Evolutionary conservation across 2,888 invertebrate genomes (phyloP), one percentile per base, ranked within the genome.

Genomic region (Abrostola triplasia): DNA sequence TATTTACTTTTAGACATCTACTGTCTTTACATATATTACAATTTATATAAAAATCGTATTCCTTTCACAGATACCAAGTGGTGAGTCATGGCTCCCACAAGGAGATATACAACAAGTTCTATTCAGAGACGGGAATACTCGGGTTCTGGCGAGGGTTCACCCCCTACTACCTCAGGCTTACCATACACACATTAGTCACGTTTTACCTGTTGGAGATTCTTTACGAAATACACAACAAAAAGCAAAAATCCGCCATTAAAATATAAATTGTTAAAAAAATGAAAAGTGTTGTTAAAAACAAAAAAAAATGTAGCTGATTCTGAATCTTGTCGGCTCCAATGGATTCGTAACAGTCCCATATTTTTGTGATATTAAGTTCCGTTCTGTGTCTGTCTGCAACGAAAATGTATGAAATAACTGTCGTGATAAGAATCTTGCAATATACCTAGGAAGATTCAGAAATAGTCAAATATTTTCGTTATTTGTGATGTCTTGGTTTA

Each of bases 61-160:
- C 13, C 12, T 49, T 5, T 81, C 80, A 9, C 62, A 89, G 89
- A 64, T 88, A 84, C 52, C 89, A 89, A 80, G 80, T 81, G 7
- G 68, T 74, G 9, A 77, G 65, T 36, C 73, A 73, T 5, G 70
- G 63, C 0, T 57, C 72, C 35, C 70, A 70, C 35, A 52, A 44
- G 10, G 72, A 68, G 1, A 59, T 73, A 2, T 74, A 59, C 40
- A 58, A 61, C 36, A 72, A 59, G 42, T 61, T 73, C n/a, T 55
- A 55, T 4, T 56, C 69, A 11, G 96, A 97, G 44, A 98, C 99
- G 91, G 99, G 99, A 0, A 84, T 98, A 4, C 96, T 98, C 77
- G 97, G 98, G 11, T 92, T 99, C 35, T 99, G 99, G 99, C 98
- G 98, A 93, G 99, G 99, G 24, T 99, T 99, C 91, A 96, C 98